Base-by-base conservation (phyloP, 2,113 vertebrate genomes). In the Anoura caudifer region DNA sequence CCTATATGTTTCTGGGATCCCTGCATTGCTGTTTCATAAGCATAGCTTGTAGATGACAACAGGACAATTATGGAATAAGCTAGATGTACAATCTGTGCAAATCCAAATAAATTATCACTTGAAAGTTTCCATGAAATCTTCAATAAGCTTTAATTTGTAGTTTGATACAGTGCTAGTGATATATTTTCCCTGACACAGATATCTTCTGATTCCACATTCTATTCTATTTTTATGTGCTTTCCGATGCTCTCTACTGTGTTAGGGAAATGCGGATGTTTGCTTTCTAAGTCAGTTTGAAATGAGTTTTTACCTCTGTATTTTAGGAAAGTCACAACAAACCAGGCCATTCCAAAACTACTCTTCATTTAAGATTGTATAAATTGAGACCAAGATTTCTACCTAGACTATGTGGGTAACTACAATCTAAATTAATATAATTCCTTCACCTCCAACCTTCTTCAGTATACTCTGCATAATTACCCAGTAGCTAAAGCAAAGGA, bases 51-150 rank as follows among this genome's bases (percentile, higher is more conserved):
- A 76, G 50, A 50, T 82, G 70, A 95, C 65, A 92, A 81, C 47
- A 56, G 59, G 17, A 41, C 77, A 96, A 76, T 70, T 52, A 92
- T 9, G 41, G 24, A 84, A 52, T 22, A 52, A 45, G 50, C 16
- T 79, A 3, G 7, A 69, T 79, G 12, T 16, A 73, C 8, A 26
- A 86, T 41, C n/a, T 24, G 22, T 73, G 65, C 26, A 92, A 82
- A 38, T 67, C 31, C 75, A 91, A 94, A 85, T 72, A 67, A 90
- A 94, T 14, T 36, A 13, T 72, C 82, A 90, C 31, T 56, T 88
- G 47, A 36, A 90, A 91, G 80, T 91, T 89, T 94, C 92, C 95
- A 54, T 70, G 92, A 92, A 90, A 91, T 72, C 52, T 41, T 94
- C 87, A 95, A 72, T 70, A 94, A 76, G 38, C 28, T 93, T 92